Conservation (phyloP, 2,888 invertebrate genomes). For the Caenorhabditis sp. region DNA sequence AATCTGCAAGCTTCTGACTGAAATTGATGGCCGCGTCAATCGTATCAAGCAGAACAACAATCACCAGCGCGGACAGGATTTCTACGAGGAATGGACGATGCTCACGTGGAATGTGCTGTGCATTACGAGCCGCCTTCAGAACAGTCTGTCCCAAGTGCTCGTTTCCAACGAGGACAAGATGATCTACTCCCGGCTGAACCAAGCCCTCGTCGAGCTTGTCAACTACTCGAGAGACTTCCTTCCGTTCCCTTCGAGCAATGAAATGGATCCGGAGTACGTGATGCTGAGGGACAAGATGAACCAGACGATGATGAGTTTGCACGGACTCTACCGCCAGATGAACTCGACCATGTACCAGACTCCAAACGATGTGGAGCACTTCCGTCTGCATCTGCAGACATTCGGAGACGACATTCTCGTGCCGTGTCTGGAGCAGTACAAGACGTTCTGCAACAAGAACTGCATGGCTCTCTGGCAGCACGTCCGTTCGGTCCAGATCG, state of each 20-base stretch:
- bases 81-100: conserved; percentile 79
- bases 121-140: conserved; percentile 75
- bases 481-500: conserved; percentile 69
- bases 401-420: conserved; percentile 72
- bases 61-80: conserved; percentile 61
- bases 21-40: conserved; percentile 74
- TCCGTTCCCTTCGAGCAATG: conserved; percentile 57
- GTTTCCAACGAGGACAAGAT: conserved; percentile 68
- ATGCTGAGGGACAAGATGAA: conserved; percentile 65
- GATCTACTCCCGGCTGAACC: conserved; percentile 75
- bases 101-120: conserved; percentile 78
- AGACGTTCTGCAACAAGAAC: conserved; percentile 74
- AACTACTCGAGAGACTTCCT: conserved; percentile 71
- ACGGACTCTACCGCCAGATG: conserved; percentile 66
- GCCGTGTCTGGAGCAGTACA: conserved; percentile 77
- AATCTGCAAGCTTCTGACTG: conserved; percentile 76
- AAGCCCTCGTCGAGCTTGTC: conserved; percentile 75
- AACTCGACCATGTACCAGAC: conserved; percentile 50
- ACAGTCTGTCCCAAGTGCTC: conserved; percentile 58
- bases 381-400: conserved; percentile 60
- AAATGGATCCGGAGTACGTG: conserved; percentile 60
- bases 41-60: conserved; percentile 66
- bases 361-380: conserved; percentile 58
- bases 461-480: conserved; percentile 67
- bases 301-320: conserved; percentile 67